Conservation (phyloP, 2,113 vertebrate genomes). For the Tetraodon nigroviridis region DNA sequence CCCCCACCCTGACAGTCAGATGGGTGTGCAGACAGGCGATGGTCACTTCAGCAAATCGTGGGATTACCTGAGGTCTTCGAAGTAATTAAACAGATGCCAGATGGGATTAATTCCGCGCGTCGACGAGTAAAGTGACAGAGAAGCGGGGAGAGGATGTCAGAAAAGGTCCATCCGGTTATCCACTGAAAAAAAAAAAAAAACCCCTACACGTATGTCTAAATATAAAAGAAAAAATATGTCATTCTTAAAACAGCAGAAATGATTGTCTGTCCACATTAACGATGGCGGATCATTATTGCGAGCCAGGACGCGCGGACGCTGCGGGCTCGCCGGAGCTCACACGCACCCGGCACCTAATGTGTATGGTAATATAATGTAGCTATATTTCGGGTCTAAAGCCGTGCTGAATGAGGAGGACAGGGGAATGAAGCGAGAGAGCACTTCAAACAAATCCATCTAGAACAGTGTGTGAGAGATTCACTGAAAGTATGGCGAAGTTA, state of each 20-base stretch:
- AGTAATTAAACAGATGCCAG: constrained; percentile 95
- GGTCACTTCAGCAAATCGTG: constrained; percentile 89
- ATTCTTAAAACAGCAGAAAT: too few species aligned
- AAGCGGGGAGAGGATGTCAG: constrained; percentile 75
- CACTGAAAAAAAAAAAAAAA: too few species aligned
- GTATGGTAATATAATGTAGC: constrained; percentile 82
- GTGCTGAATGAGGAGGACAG: constrained; percentile 77
- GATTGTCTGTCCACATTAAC: too few species aligned
- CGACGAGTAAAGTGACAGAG: constrained; percentile 83
- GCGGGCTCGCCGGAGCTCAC: neutral
- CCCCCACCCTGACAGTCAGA: constrained; percentile 71
- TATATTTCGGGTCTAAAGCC: constrained; percentile 89
- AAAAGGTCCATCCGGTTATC: too few species aligned
- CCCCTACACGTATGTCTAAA: too few species aligned
- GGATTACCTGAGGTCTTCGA: constrained; percentile 91
- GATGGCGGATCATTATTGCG: too few species aligned
- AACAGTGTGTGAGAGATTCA: constrained; percentile 91
- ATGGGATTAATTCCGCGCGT: constrained; percentile 83
- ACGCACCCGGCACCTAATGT: constrained; percentile 48
- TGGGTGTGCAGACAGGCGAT: constrained; percentile 71
- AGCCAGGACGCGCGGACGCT: too few species aligned
- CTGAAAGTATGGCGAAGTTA: constrained; percentile 96
- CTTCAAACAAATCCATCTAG: constrained; percentile 98
- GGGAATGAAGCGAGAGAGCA: constrained; percentile 85
- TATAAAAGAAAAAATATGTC: too few species aligned